phyloP scores from a whole-genome alignment of 2,888 invertebrate genomes.

The Helobdella robusta region DNA sequence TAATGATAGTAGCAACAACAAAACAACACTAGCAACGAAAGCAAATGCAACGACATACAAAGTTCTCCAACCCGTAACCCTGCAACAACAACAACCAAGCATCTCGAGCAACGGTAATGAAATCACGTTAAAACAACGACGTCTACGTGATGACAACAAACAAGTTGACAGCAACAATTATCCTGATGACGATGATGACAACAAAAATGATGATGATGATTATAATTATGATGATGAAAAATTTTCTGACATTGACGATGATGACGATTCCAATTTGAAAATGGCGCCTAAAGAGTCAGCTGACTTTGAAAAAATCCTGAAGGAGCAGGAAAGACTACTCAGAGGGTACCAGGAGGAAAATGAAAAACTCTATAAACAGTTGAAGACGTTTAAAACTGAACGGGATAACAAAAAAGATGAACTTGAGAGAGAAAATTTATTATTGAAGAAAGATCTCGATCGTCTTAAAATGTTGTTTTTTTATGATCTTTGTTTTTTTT shows the following conservation, averaged over 20 bases:
- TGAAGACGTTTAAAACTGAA: neutral
- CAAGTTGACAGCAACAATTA: no score
- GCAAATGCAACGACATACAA: neutral
- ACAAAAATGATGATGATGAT: no score
- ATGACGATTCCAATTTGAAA: no score
- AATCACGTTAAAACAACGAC: no score
- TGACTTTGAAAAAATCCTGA: no score
- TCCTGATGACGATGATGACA: no score
- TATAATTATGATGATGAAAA: no score
- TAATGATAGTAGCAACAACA: neutral
- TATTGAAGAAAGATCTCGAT: neutral
- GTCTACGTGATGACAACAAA: no score
- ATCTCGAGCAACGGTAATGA: no score
- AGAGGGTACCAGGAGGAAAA: constrained; percentile 20
- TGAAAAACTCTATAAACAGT: constrained; percentile 8
- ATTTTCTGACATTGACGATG: no score
- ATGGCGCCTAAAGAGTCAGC: no score
- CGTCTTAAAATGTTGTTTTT: neutral
- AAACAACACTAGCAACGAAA: neutral
- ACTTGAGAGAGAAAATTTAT: constrained; percentile 7
- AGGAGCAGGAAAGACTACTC: constrained; percentile 10
- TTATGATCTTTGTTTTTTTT: no score
- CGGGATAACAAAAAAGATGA: neutral
- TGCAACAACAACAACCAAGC: neutral
- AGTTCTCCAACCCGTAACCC: neutral